A percentile compares a stretch with the other conserved stretches of the same genome.
phyloP scores from a whole-genome alignment of 2,888 invertebrate genomes.

The Apodemia hepburni region DNA sequence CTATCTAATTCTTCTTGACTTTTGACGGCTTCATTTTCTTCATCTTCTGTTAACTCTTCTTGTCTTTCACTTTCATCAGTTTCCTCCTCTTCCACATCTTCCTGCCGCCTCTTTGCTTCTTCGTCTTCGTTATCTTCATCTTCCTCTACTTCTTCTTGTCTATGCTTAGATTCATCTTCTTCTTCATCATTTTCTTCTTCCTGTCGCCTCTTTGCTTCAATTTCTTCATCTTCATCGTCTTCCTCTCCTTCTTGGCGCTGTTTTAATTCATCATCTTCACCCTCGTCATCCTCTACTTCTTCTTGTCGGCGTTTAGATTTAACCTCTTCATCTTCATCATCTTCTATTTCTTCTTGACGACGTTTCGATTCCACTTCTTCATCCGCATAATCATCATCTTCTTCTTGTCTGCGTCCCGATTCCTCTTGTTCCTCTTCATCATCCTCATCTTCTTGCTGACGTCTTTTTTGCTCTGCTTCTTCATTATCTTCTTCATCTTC shows the following conservation, averaged over 20 bases:
- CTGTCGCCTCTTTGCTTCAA: slow-evolving; percentile 22
- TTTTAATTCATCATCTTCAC: slow-evolving; percentile 20
- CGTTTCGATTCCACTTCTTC: slow-evolving; percentile 20
- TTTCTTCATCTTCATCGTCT: background rate
- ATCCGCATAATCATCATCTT: too few species aligned
- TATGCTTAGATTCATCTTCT: slow-evolving; percentile 18
- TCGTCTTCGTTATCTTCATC: slow-evolving; percentile 27
- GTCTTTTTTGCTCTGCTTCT: slow-evolving; percentile 22
- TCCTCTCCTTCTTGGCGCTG: too few species aligned
- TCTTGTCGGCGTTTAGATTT: slow-evolving; percentile 23
- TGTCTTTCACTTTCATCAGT: slow-evolving; percentile 25
- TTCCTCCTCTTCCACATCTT: slow-evolving; percentile 22
- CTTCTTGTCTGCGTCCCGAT: background rate
- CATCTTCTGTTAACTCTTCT: slow-evolving; percentile 17
- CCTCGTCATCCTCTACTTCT: slow-evolving; percentile 26
- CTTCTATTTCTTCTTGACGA: slow-evolving; percentile 19
- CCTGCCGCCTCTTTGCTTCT: slow-evolving; percentile 24
- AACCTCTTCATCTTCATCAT: slow-evolving; percentile 26
- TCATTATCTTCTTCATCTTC: slow-evolving; percentile 27
- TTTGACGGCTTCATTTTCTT: slow-evolving; percentile 17
- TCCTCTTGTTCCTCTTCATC: slow-evolving; percentile 18
- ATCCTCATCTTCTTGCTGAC: slow-evolving; percentile 22
- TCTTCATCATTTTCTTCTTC: slow-evolving; percentile 29
- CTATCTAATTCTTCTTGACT: slow-evolving; percentile 20
- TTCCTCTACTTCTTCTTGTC: slow-evolving; percentile 22